These are phyloP conservation scores for Fundulus diaphanus DNA, from an alignment of 2,797 vertebrate genomes.

Conservation along the genomic window DNA sequence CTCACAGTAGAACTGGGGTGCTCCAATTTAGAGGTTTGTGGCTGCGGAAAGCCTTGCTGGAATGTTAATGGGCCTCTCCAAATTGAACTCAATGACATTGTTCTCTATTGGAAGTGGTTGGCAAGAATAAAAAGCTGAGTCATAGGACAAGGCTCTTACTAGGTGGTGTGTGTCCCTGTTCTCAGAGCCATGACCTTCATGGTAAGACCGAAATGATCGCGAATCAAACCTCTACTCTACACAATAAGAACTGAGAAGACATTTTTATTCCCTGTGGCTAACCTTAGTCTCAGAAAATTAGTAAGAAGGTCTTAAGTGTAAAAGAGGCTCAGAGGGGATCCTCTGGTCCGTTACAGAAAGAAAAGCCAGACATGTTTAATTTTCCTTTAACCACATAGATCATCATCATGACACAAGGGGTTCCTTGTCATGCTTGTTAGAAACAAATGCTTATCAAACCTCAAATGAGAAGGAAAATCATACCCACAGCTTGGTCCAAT, in stretches of 20 bases:
- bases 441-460: not conserved
- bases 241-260: not conserved
- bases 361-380: not conserved
- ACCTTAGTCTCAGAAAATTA: not conserved
- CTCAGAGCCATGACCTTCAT: not conserved
- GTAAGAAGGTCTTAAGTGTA: not conserved
- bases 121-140: not conserved
- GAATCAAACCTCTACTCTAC: not conserved
- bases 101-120: not conserved
- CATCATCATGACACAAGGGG: not conserved
- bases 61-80: not conserved
- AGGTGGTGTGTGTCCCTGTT: not conserved
- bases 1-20: not conserved
- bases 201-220: not conserved
- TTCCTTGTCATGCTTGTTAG: not conserved
- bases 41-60: not conserved
- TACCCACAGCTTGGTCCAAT: not conserved
- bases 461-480: not conserved
- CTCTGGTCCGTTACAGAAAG: not conserved
- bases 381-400: not conserved
- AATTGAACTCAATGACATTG: not conserved
- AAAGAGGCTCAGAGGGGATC: not conserved
- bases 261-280: not conserved
- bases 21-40: not conserved
- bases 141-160: not conserved